Evolutionary conservation across 2,888 invertebrate genomes (phyloP).

Genomic region (Steinernema carpocapsae): DNA sequence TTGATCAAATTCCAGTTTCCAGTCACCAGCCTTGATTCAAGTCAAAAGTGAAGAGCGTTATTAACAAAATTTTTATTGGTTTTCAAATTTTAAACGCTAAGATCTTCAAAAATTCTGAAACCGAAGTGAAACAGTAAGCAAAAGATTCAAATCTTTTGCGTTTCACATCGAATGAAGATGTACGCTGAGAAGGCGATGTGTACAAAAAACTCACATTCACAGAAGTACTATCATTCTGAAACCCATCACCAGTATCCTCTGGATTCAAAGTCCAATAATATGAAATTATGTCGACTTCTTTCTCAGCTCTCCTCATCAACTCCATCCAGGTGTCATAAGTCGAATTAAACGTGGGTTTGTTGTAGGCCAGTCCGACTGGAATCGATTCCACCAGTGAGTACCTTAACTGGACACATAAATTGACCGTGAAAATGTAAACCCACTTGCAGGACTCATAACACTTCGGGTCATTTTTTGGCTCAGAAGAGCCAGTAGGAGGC

Average conservation of each 20-base stretch:
- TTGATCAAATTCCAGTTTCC: too few relatives aligned
- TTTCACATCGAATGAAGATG: too few relatives aligned
- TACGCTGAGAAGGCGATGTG: too few relatives aligned
- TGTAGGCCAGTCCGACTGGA: background rate
- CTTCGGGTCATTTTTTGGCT: background rate
- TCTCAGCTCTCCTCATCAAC: constrained; percentile 11
- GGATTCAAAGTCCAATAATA: constrained; percentile 12
- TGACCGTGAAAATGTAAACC: background rate
- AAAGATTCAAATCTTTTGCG: too few relatives aligned
- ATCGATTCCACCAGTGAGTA: constrained; percentile 18
- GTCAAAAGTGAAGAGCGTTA: too few relatives aligned
- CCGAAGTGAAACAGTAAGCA: too few relatives aligned
- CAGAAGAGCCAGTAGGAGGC: too few relatives aligned
- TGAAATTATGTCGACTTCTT: background rate
- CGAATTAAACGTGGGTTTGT: background rate
- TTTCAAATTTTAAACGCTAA: too few relatives aligned
- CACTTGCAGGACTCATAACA: background rate
- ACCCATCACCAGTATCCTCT: constrained; percentile 14
- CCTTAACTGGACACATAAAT: background rate
- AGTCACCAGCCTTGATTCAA: too few relatives aligned
- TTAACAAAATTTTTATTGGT: background rate
- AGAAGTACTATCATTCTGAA: constrained; percentile 1
- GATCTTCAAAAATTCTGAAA: too few relatives aligned
- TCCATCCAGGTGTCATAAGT: constrained; percentile 16
- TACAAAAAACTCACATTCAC: background rate